Conservation (phyloP, 2,797 vertebrate genomes). For the Balearica regulorum region DNA sequence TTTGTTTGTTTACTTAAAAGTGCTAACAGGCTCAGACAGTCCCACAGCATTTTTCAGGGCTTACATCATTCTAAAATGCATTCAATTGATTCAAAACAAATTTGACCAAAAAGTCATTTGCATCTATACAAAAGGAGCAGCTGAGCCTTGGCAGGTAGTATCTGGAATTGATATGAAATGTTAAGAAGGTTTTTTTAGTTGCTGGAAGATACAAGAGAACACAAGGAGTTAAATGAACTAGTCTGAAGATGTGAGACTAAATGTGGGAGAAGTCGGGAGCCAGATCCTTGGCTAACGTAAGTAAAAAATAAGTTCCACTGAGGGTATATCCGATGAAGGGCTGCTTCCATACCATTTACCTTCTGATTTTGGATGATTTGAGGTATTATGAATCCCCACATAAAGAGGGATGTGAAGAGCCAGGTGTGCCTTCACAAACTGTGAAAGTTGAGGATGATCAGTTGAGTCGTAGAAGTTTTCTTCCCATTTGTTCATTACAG, state of each 20-base stretch:
- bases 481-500: background rate
- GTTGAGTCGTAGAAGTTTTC: background rate
- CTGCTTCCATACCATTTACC: background rate
- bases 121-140: background rate
- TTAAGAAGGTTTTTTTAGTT: background rate
- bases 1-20: constrained; percentile 29
- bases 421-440: background rate
- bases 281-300: background rate
- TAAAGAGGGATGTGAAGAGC: background rate
- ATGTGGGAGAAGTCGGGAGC: background rate
- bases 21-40: background rate
- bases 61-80: background rate
- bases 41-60: background rate
- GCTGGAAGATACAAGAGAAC: background rate
- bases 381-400: background rate
- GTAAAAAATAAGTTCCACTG: background rate
- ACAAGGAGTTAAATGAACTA: background rate
- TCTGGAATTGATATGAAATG: background rate
- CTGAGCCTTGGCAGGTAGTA: background rate
- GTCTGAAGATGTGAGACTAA: background rate
- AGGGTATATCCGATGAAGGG: background rate
- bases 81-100: background rate
- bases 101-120: background rate
- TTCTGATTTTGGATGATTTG: background rate
- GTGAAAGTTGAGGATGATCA: background rate